A percentile compares a stretch with the other conserved stretches of the same genome.
phyloP scores from a whole-genome alignment of 2,888 invertebrate species.

The Platycheirus albimanus region DNA sequence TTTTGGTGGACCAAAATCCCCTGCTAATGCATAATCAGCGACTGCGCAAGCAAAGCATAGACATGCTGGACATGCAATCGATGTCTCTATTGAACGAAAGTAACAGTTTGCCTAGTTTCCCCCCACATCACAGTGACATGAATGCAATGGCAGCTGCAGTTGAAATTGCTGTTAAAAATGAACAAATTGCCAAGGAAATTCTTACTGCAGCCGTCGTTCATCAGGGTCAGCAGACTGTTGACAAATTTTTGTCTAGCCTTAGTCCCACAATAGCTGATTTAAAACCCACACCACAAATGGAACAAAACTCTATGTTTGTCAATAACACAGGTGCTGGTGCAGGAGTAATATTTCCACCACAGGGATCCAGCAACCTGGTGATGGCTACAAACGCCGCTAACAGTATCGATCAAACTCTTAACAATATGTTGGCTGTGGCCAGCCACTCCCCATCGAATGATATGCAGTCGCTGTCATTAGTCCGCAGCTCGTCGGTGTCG shows the following conservation, averaged over 20 bases:
- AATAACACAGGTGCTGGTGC: constrained; percentile 51
- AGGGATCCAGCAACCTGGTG: constrained; percentile 44
- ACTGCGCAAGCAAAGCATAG: constrained; percentile 79
- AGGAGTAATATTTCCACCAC: constrained; percentile 61
- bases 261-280: constrained; percentile 80
- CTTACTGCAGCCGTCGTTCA: constrained; percentile 82
- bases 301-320: constrained; percentile 69
- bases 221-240: constrained; percentile 85
- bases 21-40: constrained; percentile 77
- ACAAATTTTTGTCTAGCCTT: constrained; percentile 85
- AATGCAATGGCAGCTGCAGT: constrained; percentile 77
- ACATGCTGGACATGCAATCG: constrained; percentile 75
- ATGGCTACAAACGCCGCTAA: constrained; percentile 72
- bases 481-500: constrained; percentile 82
- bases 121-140: constrained; percentile 76
- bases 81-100: constrained; percentile 79
- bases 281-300: constrained; percentile 68
- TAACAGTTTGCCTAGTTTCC: constrained; percentile 79
- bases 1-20: constrained; percentile 77
- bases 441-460: constrained; percentile 64
- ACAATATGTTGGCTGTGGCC: constrained; percentile 77
- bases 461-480: constrained; percentile 76
- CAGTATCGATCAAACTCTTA: constrained; percentile 80
- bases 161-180: constrained; percentile 84
- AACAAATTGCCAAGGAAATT: constrained; percentile 83